Conservation (phyloP, 2,797 vertebrate species). For the Paramormyrops hopkinsi region DNA sequence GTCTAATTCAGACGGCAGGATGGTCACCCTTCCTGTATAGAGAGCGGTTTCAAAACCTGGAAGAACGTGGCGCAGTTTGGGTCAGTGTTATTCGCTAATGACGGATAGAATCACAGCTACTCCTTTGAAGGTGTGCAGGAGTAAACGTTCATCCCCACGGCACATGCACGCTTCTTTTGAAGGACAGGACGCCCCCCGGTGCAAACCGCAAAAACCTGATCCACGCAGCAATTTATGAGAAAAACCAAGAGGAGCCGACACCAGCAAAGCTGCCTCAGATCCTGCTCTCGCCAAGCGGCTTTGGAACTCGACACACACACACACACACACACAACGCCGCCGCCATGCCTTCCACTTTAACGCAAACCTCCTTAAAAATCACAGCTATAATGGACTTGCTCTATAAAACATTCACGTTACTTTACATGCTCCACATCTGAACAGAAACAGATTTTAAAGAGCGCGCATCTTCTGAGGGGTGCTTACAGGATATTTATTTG, state of each 20-base stretch:
- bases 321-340: too few species aligned
- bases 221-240: not conserved
- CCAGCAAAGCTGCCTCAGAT: not conserved
- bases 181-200: not conserved
- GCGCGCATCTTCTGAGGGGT: not conserved
- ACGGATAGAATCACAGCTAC: not conserved
- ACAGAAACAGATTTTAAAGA: not conserved
- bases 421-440: not conserved
- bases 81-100: not conserved
- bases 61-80: not conserved
- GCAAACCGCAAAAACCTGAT: not conserved
- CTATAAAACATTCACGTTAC: not conserved
- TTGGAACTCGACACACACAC: not conserved
- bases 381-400: not conserved
- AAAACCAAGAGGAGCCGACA: not conserved
- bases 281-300: not conserved
- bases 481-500: not conserved
- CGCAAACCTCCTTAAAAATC: slow-evolving; percentile 1
- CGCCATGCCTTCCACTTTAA: not conserved
- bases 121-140: not conserved
- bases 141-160: not conserved
- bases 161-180: not conserved
- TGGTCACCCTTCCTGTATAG: not conserved
- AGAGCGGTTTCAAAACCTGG: not conserved
- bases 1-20: slow-evolving; percentile 14